Evolutionary conservation across 1,140 invertebrate genomes (phyloP), one percentile per base, ranked within the genome.

Genomic region (Drosophila subobscura): DNA sequence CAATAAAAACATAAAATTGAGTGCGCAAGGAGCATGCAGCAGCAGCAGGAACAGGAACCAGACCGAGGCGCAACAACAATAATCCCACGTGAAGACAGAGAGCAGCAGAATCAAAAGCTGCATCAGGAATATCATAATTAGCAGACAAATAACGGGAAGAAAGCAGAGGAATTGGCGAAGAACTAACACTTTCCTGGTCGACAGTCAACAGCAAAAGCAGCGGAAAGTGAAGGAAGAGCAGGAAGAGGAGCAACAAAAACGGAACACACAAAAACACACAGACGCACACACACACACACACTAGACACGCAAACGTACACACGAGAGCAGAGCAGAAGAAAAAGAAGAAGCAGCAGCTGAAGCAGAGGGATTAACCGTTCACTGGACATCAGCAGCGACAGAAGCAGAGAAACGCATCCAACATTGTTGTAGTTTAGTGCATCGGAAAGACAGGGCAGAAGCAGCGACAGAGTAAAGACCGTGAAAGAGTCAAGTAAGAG

Each of bases 1-100:
- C 83, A 86, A 86, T 86, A 86, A 86, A 88, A 86, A 86, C 83
- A 86, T 86, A 83, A 86, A 77, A 84, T 88, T 74, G 81, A 75
- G 78, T 83, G 75, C 65, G 83, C 65, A 74, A 88, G 74, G 65
- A 77, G 83, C 78, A 71, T 65, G 64, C 58, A 86, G 51, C 63
- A 76, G 53, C 49, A 72, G 45, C 60, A 81, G 56, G 42, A 84
- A 55, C 73, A 81, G 57, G 55, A 72, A 72, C 16, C 37, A 37
- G 12, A 47, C 33, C 33, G 10, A 37, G 33, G 33, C 33, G 33
- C 76, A 72, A 55, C 60, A 72, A 73, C 68, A 72, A 72, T 61
- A 72, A 27, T 53, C 29, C 27, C 45, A 67, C 57, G 45, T 37
- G 27, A 22, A 12, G 8, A 27, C 10, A 42, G n/a, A n/a, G 20